phyloP scores from a whole-genome alignment of 2,888 invertebrate species.

The Mylabris sibirica region DNA sequence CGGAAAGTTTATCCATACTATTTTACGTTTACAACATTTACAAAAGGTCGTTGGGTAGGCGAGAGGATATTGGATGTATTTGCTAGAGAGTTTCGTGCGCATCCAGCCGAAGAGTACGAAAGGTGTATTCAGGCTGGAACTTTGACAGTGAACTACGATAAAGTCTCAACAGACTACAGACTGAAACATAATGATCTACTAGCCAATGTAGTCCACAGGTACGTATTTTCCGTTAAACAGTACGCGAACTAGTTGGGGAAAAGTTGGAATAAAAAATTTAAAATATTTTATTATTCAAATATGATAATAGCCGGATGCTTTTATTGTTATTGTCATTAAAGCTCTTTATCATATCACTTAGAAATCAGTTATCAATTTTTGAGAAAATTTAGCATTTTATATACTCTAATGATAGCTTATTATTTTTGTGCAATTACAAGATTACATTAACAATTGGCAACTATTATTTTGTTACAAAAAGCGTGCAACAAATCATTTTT shows the following conservation, averaged over 20 bases:
- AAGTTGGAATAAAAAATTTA: too few species aligned
- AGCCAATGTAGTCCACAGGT: slow-evolving; percentile 95
- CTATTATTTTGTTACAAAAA: background rate
- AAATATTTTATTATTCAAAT: slow-evolving; percentile 13
- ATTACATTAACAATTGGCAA: slow-evolving; percentile 6
- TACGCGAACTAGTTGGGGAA: background rate
- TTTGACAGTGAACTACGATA: slow-evolving; percentile 91
- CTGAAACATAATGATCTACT: slow-evolving; percentile 93
- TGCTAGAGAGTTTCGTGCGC: slow-evolving; percentile 91
- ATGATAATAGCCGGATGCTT: background rate
- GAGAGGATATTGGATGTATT: slow-evolving; percentile 93
- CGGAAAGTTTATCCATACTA: slow-evolving; percentile 97
- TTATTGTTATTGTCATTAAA: slow-evolving; percentile 13
- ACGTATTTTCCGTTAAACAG: slow-evolving; percentile 48
- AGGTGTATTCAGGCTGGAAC: slow-evolving; percentile 91
- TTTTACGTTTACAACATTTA: slow-evolving; percentile 95
- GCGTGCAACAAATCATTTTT: background rate
- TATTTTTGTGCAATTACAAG: background rate
- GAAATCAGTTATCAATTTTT: background rate
- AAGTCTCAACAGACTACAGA: slow-evolving; percentile 89
- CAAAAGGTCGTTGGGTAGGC: slow-evolving; percentile 96
- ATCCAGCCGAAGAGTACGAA: slow-evolving; percentile 91
- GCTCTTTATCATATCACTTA: background rate
- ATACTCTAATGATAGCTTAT: background rate
- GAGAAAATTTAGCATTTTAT: background rate